Conservation (phyloP, 2,888 invertebrate genomes). For the Agelastica alni region DNA sequence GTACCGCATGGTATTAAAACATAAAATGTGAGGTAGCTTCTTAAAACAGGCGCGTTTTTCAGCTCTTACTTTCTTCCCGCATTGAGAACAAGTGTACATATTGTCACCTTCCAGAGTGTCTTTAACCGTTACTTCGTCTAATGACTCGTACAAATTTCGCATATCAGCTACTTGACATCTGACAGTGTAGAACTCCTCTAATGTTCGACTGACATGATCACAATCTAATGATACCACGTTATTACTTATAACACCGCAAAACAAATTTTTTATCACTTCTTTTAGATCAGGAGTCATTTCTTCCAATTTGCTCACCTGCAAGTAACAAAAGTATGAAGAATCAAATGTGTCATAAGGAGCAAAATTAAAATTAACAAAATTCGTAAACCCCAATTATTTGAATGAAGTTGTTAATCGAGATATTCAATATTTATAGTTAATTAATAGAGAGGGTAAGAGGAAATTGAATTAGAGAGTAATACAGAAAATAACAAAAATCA, state of each 20-base stretch:
- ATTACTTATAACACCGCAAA: conserved; percentile 92
- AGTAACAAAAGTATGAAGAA: background rate
- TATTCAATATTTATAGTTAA: too few relatives aligned
- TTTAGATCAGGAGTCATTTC: conserved; percentile 93
- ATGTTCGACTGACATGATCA: conserved; percentile 89
- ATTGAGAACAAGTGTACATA: conserved; percentile 96
- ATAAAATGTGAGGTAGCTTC: conserved; percentile 88
- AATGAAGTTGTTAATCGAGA: too few relatives aligned
- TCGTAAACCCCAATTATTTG: too few relatives aligned
- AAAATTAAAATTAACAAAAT: too few relatives aligned
- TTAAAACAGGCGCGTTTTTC: conserved; percentile 87
- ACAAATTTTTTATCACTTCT: conserved; percentile 84
- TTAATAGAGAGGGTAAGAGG: too few relatives aligned
- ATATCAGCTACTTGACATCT: conserved; percentile 96
- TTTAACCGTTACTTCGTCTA: conserved; percentile 96
- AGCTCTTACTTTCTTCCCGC: conserved; percentile 92
- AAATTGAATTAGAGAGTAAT: too few relatives aligned
- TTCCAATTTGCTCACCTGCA: conserved; percentile 76
- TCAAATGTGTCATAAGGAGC: too few relatives aligned
- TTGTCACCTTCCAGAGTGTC: conserved; percentile 96
- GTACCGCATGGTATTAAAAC: conserved; percentile 96
- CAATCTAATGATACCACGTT: conserved; percentile 96
- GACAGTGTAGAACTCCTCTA: conserved; percentile 96
- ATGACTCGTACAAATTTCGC: conserved; percentile 91
- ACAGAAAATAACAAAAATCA: too few relatives aligned